These are phyloP conservation scores for Colletes latitarsis DNA, from an alignment of 1,140 invertebrate species.

Conservation along the genomic window DNA sequence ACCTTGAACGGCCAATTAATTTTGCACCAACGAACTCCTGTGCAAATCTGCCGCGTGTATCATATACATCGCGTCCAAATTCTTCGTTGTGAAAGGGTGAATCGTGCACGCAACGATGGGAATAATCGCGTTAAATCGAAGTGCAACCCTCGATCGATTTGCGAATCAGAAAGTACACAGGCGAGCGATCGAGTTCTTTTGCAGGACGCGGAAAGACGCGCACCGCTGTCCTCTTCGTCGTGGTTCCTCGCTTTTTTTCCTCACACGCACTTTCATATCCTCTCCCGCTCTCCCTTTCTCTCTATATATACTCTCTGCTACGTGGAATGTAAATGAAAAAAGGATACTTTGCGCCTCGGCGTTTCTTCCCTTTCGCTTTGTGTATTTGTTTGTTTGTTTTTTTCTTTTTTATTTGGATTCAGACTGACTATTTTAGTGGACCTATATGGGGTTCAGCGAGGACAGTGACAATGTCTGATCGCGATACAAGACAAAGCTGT, in stretches of 20 bases:
- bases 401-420: not conserved
- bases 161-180: conserved; percentile 45
- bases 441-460: not conserved
- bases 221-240: conserved; percentile 53
- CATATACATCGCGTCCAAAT: too few species aligned
- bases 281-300: conserved; percentile 18
- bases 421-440: not conserved
- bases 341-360: conserved; percentile 48
- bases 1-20: too few species aligned
- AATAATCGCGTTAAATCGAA: not conserved
- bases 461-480: conserved; percentile 5
- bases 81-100: too few species aligned
- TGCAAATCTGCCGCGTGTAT: too few species aligned
- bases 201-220: conserved; percentile 48
- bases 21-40: too few species aligned
- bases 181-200: conserved; percentile 49
- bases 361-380: conserved; percentile 10
- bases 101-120: too few species aligned
- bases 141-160: conserved; percentile 21
- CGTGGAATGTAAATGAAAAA: conserved; percentile 64
- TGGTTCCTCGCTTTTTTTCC: conserved; percentile 35
- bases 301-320: conserved; percentile 44
- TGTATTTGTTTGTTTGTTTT: not conserved
- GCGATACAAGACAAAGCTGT: conserved; percentile 12
- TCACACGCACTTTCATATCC: conserved; percentile 1